Conservation (phyloP, 2,888 invertebrate genomes). For the Xestia ashworthii region DNA sequence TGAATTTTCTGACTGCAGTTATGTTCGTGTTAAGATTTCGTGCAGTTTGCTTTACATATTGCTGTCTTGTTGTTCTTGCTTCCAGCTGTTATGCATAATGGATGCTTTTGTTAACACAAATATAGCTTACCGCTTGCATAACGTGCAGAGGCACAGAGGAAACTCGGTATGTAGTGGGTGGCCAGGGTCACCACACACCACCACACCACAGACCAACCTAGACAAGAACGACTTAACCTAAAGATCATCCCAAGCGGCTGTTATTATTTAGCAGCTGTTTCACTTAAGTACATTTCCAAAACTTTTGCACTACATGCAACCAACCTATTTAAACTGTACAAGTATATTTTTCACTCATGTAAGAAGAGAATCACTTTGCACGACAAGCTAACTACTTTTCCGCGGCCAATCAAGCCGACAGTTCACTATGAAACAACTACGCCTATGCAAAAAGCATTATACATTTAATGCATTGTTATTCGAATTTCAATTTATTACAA, state of each 20-base stretch:
- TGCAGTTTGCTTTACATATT: slow-evolving; percentile 14
- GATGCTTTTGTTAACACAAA: neutral
- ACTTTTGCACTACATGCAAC: neutral
- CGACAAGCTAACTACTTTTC: neutral
- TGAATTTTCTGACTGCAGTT: slow-evolving; percentile 26
- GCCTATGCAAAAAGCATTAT: neutral
- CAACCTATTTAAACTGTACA: neutral
- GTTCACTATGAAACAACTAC: neutral
- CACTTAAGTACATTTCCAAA: too few relatives aligned
- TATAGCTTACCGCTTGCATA: too few relatives aligned
- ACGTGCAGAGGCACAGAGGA: too few relatives aligned
- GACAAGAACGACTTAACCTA: too few relatives aligned
- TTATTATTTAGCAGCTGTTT: too few relatives aligned
- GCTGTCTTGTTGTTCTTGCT: slow-evolving; percentile 10
- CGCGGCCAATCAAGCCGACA: slow-evolving; percentile 1
- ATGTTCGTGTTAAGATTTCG: slow-evolving; percentile 21
- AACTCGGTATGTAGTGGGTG: too few relatives aligned
- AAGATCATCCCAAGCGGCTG: too few relatives aligned
- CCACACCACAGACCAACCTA: too few relatives aligned
- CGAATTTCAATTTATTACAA: slow-evolving; percentile 16
- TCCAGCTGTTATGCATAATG: neutral
- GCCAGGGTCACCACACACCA: too few relatives aligned
- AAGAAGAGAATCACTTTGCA: neutral
- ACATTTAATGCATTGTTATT: slow-evolving; percentile 16
- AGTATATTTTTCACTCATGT: neutral